Evolutionary conservation across 1,140 invertebrate species (phyloP).

Genomic region (Maconellicoccus hirsutus): DNA sequence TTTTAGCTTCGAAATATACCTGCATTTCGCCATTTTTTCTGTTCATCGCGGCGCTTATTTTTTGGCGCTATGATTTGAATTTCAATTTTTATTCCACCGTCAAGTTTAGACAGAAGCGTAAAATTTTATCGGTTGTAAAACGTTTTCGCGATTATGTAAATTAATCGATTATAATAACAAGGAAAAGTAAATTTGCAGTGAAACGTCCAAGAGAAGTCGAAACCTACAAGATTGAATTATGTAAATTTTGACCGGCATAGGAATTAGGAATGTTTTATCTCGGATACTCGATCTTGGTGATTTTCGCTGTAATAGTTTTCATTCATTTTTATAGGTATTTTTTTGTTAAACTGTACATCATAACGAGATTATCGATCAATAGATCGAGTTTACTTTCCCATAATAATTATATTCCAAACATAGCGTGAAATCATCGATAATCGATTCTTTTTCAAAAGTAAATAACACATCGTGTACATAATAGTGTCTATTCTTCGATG

Average conservation of each 20-base stretch:
- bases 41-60: too few species aligned
- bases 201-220: background rate
- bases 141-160: background rate
- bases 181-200: too few species aligned
- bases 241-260: background rate
- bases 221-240: background rate
- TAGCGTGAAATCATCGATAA: background rate
- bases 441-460: background rate
- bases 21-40: too few species aligned
- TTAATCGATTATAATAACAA: background rate
- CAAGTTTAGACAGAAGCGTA: too few species aligned
- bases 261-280: too few species aligned
- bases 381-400: background rate
- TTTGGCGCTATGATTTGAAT: too few species aligned
- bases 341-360: background rate
- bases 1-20: too few species aligned
- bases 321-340: background rate
- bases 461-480: background rate
- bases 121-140: background rate
- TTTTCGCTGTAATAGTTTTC: too few species aligned
- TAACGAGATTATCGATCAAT: background rate
- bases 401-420: background rate
- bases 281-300: too few species aligned
- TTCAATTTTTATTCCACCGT: too few species aligned
- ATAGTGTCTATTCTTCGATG: background rate